These are phyloP conservation scores for Isotomurus palustris DNA, from an alignment of 2,888 invertebrate genomes.

Conservation along the genomic window DNA sequence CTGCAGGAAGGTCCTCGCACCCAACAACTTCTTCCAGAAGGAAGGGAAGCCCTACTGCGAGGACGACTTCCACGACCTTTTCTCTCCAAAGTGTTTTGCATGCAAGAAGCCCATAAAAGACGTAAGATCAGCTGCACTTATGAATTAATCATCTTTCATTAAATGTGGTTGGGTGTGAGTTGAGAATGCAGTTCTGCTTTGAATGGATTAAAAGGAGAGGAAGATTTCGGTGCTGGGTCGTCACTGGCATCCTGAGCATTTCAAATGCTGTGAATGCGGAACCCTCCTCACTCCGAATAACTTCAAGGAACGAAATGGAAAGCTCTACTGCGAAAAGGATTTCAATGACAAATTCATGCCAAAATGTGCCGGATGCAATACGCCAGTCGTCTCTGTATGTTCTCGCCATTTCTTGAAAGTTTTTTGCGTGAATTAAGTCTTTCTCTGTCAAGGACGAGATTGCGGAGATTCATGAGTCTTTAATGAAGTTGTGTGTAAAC, in stretches of 20 bases:
- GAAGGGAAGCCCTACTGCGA: constrained; percentile 32
- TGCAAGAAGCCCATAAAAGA: constrained; percentile 42
- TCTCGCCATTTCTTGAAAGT: too few relatives aligned
- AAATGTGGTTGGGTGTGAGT: background rate
- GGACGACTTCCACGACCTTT: constrained; percentile 39
- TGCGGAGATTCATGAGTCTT: too few relatives aligned
- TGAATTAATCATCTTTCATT: constrained; percentile 6
- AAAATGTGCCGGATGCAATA: constrained; percentile 39
- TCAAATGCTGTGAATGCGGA: constrained; percentile 39
- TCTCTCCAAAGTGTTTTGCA: constrained; percentile 41
- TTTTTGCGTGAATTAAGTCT: too few relatives aligned
- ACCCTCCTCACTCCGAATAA: constrained; percentile 32
- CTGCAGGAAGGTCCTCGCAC: constrained; percentile 24
- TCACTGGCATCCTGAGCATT: constrained; percentile 36
- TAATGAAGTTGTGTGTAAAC: too few relatives aligned
- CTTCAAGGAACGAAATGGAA: constrained; percentile 36
- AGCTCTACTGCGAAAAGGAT: constrained; percentile 39
- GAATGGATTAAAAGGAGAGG: constrained; percentile 29
- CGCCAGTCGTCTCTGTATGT: constrained; percentile 24
- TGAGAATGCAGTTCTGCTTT: background rate
- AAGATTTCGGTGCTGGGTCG: constrained; percentile 35
- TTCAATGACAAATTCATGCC: constrained; percentile 43
- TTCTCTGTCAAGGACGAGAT: too few relatives aligned
- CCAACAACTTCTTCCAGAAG: constrained; percentile 25
- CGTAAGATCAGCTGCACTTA: too few relatives aligned